A percentile compares a stretch with the other conserved stretches of the same genome.
Evolutionary conservation across 2,113 vertebrate genomes (phyloP).

Genomic region (Prionailurus viverrinus): DNA sequence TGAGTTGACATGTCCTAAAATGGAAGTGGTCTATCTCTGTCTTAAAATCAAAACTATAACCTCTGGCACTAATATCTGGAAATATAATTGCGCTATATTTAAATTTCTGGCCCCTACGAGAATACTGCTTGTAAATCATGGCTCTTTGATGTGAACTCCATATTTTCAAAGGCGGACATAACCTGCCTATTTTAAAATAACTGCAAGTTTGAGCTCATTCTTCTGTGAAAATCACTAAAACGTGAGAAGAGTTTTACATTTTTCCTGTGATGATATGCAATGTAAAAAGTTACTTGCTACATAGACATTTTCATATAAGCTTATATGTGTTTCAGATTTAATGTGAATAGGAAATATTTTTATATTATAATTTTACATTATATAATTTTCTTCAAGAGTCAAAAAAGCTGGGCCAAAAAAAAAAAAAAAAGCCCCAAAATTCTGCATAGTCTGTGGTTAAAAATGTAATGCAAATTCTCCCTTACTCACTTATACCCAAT

Average conservation of each 20-base stretch:
- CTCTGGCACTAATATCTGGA: not conserved
- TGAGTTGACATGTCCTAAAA: not conserved
- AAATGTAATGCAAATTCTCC: slow-evolving; percentile 14
- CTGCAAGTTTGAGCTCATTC: not conserved
- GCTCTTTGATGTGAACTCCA: not conserved
- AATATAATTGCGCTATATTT: not conserved
- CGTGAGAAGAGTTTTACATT: not conserved
- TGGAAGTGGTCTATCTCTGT: not conserved
- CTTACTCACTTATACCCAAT: not conserved
- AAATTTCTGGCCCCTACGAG: not conserved
- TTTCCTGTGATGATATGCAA: not conserved
- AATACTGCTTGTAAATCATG: not conserved
- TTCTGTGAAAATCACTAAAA: not conserved
- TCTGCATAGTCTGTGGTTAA: not conserved
- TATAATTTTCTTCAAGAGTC: not conserved
- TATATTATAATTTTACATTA: not conserved
- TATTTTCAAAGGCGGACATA: not conserved
- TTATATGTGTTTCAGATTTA: not conserved
- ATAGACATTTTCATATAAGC: slow-evolving; percentile 8
- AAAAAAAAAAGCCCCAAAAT: not conserved
- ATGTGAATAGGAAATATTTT: not conserved
- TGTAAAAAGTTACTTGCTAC: not conserved
- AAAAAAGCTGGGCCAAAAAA: not conserved
- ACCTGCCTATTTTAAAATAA: slow-evolving; percentile 31
- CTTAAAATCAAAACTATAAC: slow-evolving; percentile 46